Percentiles rank a stretch among this genome's conserved stretches.
Conservation (phyloP, 2,797 vertebrate genomes). For the Enteromius viviparus region DNA sequence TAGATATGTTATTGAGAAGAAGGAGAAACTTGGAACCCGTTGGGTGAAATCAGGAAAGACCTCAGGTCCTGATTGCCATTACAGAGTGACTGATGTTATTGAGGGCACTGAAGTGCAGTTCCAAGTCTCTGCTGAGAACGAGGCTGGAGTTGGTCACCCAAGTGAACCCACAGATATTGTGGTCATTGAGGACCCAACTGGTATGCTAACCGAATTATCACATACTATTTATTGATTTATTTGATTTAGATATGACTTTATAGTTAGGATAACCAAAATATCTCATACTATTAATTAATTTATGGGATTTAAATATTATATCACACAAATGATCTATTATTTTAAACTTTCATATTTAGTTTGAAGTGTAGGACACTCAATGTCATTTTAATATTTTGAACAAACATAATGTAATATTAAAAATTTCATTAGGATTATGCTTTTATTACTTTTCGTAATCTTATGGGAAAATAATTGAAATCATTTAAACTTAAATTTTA, state of each 20-base stretch:
- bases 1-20: slow-evolving; percentile 96
- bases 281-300: not conserved
- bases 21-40: slow-evolving; percentile 95
- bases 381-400: slow-evolving; percentile 1
- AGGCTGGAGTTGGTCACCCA: slow-evolving; percentile 93
- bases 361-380: not conserved
- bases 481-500: not conserved
- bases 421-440: not conserved
- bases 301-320: not conserved
- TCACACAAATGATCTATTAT: not conserved
- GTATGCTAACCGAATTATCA: slow-evolving; percentile 69
- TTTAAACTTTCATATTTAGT: not conserved
- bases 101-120: slow-evolving; percentile 98
- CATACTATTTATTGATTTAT: not conserved
- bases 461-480: not conserved
- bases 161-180: slow-evolving; percentile 95
- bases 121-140: slow-evolving; percentile 94
- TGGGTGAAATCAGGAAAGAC: slow-evolving; percentile 97
- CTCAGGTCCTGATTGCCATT: slow-evolving; percentile 92
- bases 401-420: not conserved
- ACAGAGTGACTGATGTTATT: slow-evolving; percentile 94
- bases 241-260: not conserved
- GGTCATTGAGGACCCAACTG: slow-evolving; percentile 91
- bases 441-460: not conserved
- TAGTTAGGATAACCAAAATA: not conserved